Conservation (phyloP, 2,888 invertebrate species). For the Alviniconcha strummeri region DNA sequence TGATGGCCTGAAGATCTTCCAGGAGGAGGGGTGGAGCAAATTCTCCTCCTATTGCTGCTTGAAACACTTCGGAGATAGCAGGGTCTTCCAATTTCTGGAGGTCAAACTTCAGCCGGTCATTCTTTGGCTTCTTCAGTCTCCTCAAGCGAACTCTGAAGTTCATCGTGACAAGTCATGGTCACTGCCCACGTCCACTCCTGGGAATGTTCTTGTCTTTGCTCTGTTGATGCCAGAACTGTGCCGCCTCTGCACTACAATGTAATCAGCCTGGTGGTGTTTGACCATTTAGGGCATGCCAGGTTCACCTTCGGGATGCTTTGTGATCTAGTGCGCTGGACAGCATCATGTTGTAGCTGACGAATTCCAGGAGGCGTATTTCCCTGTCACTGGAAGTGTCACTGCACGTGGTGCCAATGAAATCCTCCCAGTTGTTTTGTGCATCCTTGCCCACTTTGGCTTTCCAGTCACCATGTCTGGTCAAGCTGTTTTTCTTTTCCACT, state of each 20-base stretch:
- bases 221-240: conserved; percentile 22
- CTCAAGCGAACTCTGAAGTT: background rate
- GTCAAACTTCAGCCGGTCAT: background rate
- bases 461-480: conserved; percentile 42
- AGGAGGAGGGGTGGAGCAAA: background rate
- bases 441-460: conserved; percentile 40
- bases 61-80: background rate
- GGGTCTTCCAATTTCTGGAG: background rate
- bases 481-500: conserved; percentile 39
- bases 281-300: conserved; percentile 32
- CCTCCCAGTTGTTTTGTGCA: conserved; percentile 34
- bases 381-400: conserved; percentile 25
- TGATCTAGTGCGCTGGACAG: conserved; percentile 37
- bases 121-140: background rate
- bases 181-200: background rate
- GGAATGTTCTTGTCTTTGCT: conserved; percentile 10
- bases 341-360: conserved; percentile 33
- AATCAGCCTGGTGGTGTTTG: conserved; percentile 40
- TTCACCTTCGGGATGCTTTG: conserved; percentile 36
- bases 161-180: background rate
- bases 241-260: conserved; percentile 35
- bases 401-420: conserved; percentile 18
- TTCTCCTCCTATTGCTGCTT: background rate
- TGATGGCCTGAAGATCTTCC: background rate
- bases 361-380: conserved; percentile 38